These are phyloP conservation scores for Papilio machaon DNA, from an alignment of 1,140 invertebrate species.

Conservation along the genomic window DNA sequence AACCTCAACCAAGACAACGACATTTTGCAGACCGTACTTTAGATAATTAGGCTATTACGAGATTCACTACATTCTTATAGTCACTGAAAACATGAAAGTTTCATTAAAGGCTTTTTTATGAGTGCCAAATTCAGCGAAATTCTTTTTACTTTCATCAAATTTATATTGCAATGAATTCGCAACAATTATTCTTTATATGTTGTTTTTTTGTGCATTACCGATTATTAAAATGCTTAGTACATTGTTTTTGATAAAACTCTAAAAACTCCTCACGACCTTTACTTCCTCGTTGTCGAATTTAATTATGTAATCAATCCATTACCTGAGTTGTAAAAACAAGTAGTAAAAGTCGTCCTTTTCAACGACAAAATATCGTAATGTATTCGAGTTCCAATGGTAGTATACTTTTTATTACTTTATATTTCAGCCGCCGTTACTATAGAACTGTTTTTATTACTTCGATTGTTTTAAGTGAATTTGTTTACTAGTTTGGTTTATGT, in stretches of 20 bases:
- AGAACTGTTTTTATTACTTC: neutral
- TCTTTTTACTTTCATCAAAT: no score
- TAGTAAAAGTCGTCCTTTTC: conserved; percentile 12
- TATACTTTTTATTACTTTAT: conserved; percentile 21
- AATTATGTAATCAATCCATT: conserved; percentile 24
- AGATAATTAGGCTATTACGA: conserved; percentile 11
- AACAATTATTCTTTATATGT: no score
- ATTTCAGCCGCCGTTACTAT: neutral
- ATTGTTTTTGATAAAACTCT: neutral
- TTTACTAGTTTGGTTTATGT: neutral
- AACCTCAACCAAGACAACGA: neutral
- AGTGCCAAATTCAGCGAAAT: neutral
- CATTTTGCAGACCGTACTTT: conserved; percentile 22
- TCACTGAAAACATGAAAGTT: conserved; percentile 5
- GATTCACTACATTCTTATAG: conserved; percentile 16
- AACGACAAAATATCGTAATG: neutral
- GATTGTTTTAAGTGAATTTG: conserved; percentile 19
- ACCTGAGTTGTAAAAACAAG: conserved; percentile 22
- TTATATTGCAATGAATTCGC: no score
- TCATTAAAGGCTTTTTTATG: neutral
- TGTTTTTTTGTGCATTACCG: neutral
- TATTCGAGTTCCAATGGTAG: conserved; percentile 20
- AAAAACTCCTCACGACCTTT: neutral
- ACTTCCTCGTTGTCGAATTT: conserved; percentile 8
- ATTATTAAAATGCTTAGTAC: neutral